These are phyloP conservation scores for Microcebus murinus DNA, from an alignment of 2,113 vertebrate species.

Conservation along the genomic window DNA sequence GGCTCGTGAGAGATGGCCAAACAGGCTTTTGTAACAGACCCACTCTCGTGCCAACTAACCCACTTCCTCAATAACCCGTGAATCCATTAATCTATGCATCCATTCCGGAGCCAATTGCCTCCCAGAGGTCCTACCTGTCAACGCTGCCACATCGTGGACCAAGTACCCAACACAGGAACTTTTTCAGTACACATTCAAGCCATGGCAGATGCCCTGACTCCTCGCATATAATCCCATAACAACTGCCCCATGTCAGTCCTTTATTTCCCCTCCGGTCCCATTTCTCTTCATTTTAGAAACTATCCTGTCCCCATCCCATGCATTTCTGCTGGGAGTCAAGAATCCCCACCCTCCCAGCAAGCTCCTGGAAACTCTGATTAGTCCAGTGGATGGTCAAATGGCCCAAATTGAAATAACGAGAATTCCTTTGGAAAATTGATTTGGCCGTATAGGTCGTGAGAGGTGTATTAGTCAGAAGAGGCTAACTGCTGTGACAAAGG, in stretches of 20 bases:
- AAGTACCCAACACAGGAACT: not conserved
- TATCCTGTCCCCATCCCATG: not conserved
- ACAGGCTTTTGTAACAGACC: not conserved
- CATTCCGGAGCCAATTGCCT: not conserved
- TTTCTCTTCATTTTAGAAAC: not conserved
- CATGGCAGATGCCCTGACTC: not conserved
- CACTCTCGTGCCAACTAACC: not conserved
- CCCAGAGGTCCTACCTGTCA: not conserved
- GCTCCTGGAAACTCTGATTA: not conserved
- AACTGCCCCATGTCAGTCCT: not conserved
- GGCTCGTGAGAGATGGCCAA: not conserved
- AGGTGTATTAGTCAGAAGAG: accelerated
- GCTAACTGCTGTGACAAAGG: not conserved
- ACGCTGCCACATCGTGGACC: not conserved
- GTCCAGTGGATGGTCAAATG: not conserved
- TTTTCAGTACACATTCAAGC: not conserved
- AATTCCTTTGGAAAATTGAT: not conserved
- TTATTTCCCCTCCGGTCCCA: accelerated
- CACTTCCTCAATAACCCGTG: not conserved
- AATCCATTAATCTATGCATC: not conserved
- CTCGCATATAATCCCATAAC: not conserved
- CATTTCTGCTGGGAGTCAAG: not conserved
- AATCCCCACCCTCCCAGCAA: no score
- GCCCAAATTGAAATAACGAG: not conserved
- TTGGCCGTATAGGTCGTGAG: not conserved